These are phyloP conservation scores for Drosophila sucinea DNA, from an alignment of 1,140 invertebrate genomes.

Conservation along the genomic window DNA sequence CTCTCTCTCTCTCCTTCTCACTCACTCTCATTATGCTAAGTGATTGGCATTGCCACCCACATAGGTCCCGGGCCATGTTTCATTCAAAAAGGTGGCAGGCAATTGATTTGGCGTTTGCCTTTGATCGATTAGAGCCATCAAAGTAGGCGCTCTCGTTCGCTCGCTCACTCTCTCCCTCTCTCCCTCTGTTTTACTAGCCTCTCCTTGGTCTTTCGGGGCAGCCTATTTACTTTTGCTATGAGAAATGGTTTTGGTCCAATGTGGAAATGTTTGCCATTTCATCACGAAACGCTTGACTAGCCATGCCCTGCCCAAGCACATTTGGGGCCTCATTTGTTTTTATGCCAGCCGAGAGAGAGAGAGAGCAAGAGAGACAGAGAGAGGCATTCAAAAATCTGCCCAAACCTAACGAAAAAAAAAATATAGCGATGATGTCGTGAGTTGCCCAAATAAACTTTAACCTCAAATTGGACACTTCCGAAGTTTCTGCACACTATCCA, in stretches of 20 bases:
- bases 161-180: background rate
- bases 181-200: background rate
- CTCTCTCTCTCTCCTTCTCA: background rate
- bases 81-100: slow-evolving; percentile 52
- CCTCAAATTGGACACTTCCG: background rate
- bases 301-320: slow-evolving; percentile 38
- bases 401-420: background rate
- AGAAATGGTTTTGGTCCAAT: slow-evolving; percentile 48
- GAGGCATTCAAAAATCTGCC: slow-evolving; percentile 38
- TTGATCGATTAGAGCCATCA: slow-evolving; percentile 75
- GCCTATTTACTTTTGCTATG: slow-evolving; percentile 71
- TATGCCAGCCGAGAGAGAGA: slow-evolving; percentile 23
- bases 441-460: background rate
- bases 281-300: slow-evolving; percentile 63
- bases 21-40: slow-evolving; percentile 63
- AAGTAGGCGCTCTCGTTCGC: slow-evolving; percentile 47
- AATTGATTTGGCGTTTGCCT: slow-evolving; percentile 76
- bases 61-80: slow-evolving; percentile 36
- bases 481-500: background rate
- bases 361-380: background rate
- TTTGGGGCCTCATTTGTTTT: slow-evolving; percentile 59
- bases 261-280: slow-evolving; percentile 62
- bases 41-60: slow-evolving; percentile 39
- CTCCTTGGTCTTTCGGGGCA: background rate
- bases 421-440: slow-evolving; percentile 26